Percentiles rank a stretch among this genome's conserved stretches.
Conservation (phyloP, 2,113 vertebrate species). For the Elaphurus davidianus region DNA sequence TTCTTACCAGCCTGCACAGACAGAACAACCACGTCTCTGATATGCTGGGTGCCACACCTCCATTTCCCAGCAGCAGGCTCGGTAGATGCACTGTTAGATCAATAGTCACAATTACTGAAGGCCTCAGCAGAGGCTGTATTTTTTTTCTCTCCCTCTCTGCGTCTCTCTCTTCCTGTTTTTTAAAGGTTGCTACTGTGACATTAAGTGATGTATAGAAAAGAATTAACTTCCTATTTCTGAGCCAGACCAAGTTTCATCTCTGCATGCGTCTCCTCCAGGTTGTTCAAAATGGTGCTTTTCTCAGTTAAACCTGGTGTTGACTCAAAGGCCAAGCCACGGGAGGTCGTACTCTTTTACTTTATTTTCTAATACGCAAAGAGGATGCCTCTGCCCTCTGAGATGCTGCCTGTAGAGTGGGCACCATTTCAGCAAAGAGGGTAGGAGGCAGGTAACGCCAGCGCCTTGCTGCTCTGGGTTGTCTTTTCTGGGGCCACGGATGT, state of each 20-base stretch:
- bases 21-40: accelerated
- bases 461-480: background rate
- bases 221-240: constrained; percentile 79
- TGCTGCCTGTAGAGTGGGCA: background rate
- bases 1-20: background rate
- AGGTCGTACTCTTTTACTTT: background rate
- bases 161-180: constrained; percentile 82
- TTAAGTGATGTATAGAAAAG: constrained; percentile 42
- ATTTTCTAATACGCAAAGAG: constrained; percentile 62
- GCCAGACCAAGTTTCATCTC: constrained; percentile 73
- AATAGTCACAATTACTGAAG: background rate
- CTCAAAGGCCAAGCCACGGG: constrained; percentile 31
- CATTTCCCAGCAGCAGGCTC: background rate
- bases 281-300: constrained; percentile 54
- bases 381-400: constrained; percentile 9
- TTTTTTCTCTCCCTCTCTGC: constrained; percentile 41
- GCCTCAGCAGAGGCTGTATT: constrained; percentile 37
- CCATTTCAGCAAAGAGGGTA: background rate
- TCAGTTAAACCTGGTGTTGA: constrained; percentile 27
- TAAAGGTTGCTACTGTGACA: constrained; percentile 67
- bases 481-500: background rate
- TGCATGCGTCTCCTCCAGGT: constrained; percentile 69
- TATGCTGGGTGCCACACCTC: accelerated
- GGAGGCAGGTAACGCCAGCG: background rate
- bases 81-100: background rate